A percentile compares a stretch with the other conserved stretches of the same genome.
Evolutionary conservation across 1,140 invertebrate genomes (phyloP).

Genomic region (Maniola jurtina): DNA sequence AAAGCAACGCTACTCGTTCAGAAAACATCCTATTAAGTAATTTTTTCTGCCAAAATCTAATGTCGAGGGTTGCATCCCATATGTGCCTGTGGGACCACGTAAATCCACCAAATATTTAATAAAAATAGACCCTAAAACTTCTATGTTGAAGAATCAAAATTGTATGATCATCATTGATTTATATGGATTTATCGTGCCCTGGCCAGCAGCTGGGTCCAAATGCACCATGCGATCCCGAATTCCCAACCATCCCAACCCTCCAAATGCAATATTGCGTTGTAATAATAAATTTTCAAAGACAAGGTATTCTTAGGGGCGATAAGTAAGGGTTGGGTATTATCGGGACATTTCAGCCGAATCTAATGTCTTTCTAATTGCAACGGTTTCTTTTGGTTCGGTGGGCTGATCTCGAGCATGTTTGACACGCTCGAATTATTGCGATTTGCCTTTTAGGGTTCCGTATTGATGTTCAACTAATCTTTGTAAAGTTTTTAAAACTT

Average conservation of each 20-base stretch:
- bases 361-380: conserved; percentile 47
- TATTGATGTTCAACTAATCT: background rate
- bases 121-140: conserved; percentile 32
- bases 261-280: conserved; percentile 64
- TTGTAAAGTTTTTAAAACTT: too few species aligned
- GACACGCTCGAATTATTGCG: conserved; percentile 10
- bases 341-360: conserved; percentile 39
- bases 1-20: conserved; percentile 53
- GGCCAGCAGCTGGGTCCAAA: conserved; percentile 57
- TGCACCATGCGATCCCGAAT: conserved; percentile 47
- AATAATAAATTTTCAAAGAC: conserved; percentile 73
- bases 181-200: conserved; percentile 28
- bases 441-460: background rate
- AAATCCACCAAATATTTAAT: background rate
- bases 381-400: conserved; percentile 38
- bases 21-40: conserved; percentile 76
- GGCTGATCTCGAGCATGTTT: conserved; percentile 25
- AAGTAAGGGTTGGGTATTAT: conserved; percentile 59
- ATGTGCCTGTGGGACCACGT: conserved; percentile 61
- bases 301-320: conserved; percentile 48
- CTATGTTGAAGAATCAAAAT: conserved; percentile 27
- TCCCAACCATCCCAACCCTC: conserved; percentile 36
- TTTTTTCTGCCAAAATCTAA: conserved; percentile 71
- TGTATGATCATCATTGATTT: conserved; percentile 24
- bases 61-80: conserved; percentile 67